These are phyloP conservation scores for Hirudinaria manillensis DNA, from an alignment of 2,888 invertebrate genomes.

Conservation along the genomic window DNA sequence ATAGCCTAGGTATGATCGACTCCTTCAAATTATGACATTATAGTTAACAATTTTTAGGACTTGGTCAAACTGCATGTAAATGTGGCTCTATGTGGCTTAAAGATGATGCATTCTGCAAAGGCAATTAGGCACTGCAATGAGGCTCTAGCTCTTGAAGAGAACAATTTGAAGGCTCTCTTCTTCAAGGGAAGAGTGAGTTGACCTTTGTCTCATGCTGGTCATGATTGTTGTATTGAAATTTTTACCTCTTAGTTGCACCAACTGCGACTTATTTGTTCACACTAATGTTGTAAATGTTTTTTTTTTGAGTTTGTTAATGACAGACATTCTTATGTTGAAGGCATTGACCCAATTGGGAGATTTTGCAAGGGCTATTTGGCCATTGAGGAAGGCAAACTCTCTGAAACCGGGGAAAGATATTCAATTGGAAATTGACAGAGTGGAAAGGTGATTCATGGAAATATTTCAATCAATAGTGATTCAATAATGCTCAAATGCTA, in stretches of 20 bases:
- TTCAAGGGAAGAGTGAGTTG: constrained; percentile 42
- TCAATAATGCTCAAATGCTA: too few species aligned
- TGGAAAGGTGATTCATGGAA: constrained; percentile 1
- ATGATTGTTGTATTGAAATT: neutral
- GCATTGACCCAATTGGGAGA: constrained; percentile 24
- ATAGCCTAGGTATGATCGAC: too few species aligned
- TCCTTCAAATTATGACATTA: too few species aligned
- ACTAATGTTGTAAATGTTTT: too few species aligned
- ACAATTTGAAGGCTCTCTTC: constrained; percentile 48
- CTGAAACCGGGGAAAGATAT: constrained; percentile 25
- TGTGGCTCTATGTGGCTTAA: constrained; percentile 67
- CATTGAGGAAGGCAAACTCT: constrained; percentile 10
- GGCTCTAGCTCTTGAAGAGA: constrained; percentile 54
- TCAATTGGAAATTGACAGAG: neutral
- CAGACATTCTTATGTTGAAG: constrained; percentile 18
- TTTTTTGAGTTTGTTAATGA: neutral
- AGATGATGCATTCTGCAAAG: constrained; percentile 61
- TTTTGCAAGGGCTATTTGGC: constrained; percentile 20
- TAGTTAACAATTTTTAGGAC: constrained; percentile 43
- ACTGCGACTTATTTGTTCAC: neutral
- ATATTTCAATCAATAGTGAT: too few species aligned
- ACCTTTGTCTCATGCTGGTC: neutral
- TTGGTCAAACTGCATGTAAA: constrained; percentile 68
- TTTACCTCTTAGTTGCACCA: too few species aligned
- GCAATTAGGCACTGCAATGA: constrained; percentile 65